Evolutionary conservation across 2,113 vertebrate genomes (phyloP).

Genomic region (Peromyscus californicus): DNA sequence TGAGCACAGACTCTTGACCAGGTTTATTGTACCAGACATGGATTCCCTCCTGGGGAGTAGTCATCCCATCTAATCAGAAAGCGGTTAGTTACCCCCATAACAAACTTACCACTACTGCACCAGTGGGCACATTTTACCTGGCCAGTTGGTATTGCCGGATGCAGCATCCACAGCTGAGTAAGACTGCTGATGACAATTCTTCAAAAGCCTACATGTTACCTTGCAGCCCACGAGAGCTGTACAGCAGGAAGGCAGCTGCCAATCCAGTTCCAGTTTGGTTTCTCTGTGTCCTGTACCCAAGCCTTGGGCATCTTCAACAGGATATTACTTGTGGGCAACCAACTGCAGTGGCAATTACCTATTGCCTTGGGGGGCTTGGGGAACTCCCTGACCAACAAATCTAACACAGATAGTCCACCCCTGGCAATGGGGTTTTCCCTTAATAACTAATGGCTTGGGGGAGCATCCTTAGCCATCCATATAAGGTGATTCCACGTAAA

Average conservation of each 20-base stretch:
- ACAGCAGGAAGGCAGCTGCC: not conserved
- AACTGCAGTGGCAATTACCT: not conserved
- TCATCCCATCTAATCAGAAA: not conserved
- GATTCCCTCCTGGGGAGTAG: not conserved
- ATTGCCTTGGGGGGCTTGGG: no score
- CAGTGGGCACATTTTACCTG: not conserved
- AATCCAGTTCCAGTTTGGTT: not conserved
- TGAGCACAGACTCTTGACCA: not conserved
- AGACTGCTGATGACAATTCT: not conserved
- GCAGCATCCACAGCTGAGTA: not conserved
- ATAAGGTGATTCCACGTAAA: not conserved
- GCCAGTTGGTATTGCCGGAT: not conserved
- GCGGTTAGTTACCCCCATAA: not conserved
- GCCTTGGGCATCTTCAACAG: not conserved
- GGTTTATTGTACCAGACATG: not conserved
- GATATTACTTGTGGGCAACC: not conserved
- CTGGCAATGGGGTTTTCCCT: not conserved
- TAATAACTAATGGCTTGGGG: not conserved
- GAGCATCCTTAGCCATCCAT: not conserved
- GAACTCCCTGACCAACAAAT: not conserved
- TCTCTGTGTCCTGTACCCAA: not conserved
- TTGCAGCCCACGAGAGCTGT: not conserved
- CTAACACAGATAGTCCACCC: not conserved
- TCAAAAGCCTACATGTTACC: not conserved
- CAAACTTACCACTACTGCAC: not conserved